A percentile compares a stretch with the other conserved stretches of the same genome.
phyloP scores from a whole-genome alignment of 30 jellyfish, hydroid and myxozoan species.

The Hydra vulgaris region DNA sequence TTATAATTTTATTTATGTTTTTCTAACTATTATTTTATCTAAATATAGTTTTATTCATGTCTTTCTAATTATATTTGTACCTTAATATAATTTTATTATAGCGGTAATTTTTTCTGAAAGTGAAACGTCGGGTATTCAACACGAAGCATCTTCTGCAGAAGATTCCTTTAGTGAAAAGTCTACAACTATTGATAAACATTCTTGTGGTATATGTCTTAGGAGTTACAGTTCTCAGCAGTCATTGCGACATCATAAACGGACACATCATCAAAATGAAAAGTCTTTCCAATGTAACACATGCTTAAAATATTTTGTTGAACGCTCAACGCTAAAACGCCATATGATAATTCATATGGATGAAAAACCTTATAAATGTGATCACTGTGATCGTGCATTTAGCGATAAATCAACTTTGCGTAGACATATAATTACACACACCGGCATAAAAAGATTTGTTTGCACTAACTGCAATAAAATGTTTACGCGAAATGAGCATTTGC shows the following conservation, averaged over 20 bases:
- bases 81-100: too few species aligned
- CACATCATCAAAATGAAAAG: slow-evolving; percentile 23
- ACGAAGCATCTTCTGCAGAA: not conserved
- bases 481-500: slow-evolving; percentile 35
- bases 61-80: too few species aligned
- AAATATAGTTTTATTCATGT: too few species aligned
- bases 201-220: slow-evolving; percentile 32
- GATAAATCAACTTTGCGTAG: slow-evolving; percentile 35
- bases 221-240: slow-evolving; percentile 24
- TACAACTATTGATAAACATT: slow-evolving; percentile 14
- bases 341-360: slow-evolving; percentile 34
- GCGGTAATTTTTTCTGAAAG: slow-evolving; percentile 3
- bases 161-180: not conserved
- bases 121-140: not conserved
- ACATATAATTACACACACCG: slow-evolving; percentile 31
- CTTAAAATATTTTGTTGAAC: slow-evolving; percentile 14
- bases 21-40: too few species aligned
- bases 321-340: slow-evolving; percentile 28
- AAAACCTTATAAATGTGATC: slow-evolving; percentile 34
- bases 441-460: slow-evolving; percentile 21
- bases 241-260: slow-evolving; percentile 16
- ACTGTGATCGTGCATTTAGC: slow-evolving; percentile 35
- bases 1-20: too few species aligned
- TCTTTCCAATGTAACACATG: slow-evolving; percentile 33
- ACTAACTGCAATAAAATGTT: slow-evolving; percentile 25